A percentile compares a stretch with the other conserved stretches of the same genome.
Evolutionary conservation across 2,888 invertebrate species (phyloP).

Genomic region (Lydus trimaculatus): DNA sequence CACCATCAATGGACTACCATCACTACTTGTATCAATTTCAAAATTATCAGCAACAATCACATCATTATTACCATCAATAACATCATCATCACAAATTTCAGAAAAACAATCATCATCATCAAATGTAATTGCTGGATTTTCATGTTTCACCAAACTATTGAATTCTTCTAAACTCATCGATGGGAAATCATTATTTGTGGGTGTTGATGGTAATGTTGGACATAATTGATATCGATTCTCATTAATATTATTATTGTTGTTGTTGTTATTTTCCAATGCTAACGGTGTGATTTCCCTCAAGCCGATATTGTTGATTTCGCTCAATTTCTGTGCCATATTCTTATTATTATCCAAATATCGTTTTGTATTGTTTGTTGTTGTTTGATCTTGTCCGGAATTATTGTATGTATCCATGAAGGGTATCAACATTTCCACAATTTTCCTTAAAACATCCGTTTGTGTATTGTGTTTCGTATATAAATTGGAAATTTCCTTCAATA

Average conservation of each 20-base stretch:
- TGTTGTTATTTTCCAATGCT: not conserved
- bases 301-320: not conserved
- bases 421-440: slow-evolving; percentile 48
- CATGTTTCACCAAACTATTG: not conserved
- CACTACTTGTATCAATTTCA: not conserved
- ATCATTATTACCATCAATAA: not conserved
- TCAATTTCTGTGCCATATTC: not conserved
- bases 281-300: not conserved
- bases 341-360: not conserved
- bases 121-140: not conserved
- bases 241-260: not conserved
- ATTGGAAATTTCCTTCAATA: slow-evolving; percentile 44
- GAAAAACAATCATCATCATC: slow-evolving; percentile 5
- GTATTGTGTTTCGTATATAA: slow-evolving; percentile 41
- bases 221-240: not conserved
- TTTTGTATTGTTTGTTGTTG: not conserved
- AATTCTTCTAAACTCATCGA: not conserved
- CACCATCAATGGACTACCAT: not conserved
- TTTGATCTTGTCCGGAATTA: not conserved
- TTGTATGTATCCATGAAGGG: slow-evolving; percentile 37
- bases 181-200: not conserved
- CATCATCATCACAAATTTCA: slow-evolving; percentile 4
- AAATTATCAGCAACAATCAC: not conserved
- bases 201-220: not conserved
- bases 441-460: slow-evolving; percentile 38